phyloP scores from a whole-genome alignment of 2,888 invertebrate species.

The Drosophila subsilvestris region DNA sequence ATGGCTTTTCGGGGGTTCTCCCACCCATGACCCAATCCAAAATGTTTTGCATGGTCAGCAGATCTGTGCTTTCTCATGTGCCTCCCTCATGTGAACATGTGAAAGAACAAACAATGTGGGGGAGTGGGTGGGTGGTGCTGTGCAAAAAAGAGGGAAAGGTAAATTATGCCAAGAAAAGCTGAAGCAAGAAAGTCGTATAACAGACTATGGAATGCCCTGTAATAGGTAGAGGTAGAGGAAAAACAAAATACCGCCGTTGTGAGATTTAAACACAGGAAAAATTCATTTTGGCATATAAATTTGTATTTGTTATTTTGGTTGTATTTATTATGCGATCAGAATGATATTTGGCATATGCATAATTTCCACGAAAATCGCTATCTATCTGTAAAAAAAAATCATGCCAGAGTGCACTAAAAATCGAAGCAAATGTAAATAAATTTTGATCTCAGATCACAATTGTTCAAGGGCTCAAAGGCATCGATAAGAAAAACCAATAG shows the following conservation, averaged over 20 bases:
- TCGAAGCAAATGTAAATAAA: too few relatives aligned
- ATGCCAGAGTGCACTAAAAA: too few relatives aligned
- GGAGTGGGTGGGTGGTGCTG: background rate
- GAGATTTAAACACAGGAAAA: background rate
- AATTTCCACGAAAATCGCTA: background rate
- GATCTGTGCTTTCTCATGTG: constrained; percentile 39
- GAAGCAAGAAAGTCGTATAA: constrained; percentile 13
- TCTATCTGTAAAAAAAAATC: too few relatives aligned
- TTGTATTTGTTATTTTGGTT: background rate
- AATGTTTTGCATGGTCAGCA: constrained; percentile 65
- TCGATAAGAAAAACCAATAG: background rate
- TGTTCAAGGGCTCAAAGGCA: too few relatives aligned
- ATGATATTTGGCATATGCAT: too few relatives aligned
- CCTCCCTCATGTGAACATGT: constrained; percentile 57
- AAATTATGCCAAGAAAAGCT: constrained; percentile 38
- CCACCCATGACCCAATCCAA: constrained; percentile 31
- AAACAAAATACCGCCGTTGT: background rate
- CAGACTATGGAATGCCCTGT: background rate
- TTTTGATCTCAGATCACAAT: too few relatives aligned
- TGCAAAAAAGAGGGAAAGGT: constrained; percentile 6
- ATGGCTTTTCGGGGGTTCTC: constrained; percentile 12
- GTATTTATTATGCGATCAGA: too few relatives aligned
- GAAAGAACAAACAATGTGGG: constrained; percentile 57
- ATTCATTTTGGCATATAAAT: background rate
- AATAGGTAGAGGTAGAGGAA: background rate